Evolutionary conservation across 1,140 invertebrate species (phyloP).

Genomic region (Papilio helenus): DNA sequence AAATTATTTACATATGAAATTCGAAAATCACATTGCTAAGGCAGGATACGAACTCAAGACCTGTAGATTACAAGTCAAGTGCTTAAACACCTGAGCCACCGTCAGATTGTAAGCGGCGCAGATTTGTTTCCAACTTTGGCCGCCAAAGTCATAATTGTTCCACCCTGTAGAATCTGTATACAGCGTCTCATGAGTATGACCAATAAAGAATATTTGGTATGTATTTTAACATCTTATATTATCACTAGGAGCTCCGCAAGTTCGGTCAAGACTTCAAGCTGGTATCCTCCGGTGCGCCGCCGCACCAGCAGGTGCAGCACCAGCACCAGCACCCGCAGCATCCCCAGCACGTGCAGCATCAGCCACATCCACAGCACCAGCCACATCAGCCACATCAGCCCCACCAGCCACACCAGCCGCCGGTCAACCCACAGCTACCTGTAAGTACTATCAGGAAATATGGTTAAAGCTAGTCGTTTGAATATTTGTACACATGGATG

Average conservation of each 20-base stretch:
- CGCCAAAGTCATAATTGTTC: too few relatives aligned
- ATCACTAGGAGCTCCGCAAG: slow-evolving; percentile 77
- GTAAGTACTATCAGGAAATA: neutral
- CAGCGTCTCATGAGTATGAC: too few relatives aligned
- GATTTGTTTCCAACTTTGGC: too few relatives aligned
- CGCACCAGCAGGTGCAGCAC: slow-evolving; percentile 42
- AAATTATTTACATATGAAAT: too few relatives aligned
- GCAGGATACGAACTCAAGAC: too few relatives aligned
- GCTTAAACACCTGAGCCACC: too few relatives aligned
- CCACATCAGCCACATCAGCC: neutral
- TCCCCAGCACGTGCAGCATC: neutral
- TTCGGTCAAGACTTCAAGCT: slow-evolving; percentile 84
- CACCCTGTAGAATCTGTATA: too few relatives aligned
- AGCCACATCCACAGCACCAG: neutral
- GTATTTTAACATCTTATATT: neutral
- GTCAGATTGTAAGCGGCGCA: too few relatives aligned
- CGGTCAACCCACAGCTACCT: slow-evolving; percentile 10
- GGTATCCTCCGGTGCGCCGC: slow-evolving; percentile 56
- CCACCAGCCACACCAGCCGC: neutral
- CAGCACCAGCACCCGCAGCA: slow-evolving; percentile 44
- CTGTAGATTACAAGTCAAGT: too few relatives aligned
- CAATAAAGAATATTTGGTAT: neutral
- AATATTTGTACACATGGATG: too few relatives aligned
- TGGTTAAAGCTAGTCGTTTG: too few relatives aligned
- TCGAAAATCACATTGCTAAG: too few relatives aligned